phyloP scores from a whole-genome alignment of 2,797 vertebrate species.

The Thaleichthys pacificus region DNA sequence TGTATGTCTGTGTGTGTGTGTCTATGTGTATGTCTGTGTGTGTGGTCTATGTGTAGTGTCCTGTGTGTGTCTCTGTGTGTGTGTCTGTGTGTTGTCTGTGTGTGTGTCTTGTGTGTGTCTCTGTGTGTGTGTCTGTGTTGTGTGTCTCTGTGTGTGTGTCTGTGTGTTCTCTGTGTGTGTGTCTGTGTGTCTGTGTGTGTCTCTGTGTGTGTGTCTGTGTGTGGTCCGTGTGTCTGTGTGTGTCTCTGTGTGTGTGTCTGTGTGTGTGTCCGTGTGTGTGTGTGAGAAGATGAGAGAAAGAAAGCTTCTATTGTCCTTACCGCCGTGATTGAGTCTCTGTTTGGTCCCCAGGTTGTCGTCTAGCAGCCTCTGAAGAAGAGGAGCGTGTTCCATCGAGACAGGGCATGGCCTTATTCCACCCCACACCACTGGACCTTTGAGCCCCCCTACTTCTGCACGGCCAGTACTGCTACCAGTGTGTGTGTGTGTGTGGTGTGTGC shows the following conservation, averaged over 20 bases:
- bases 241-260: too few relatives aligned
- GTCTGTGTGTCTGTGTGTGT: neutral
- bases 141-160: too few relatives aligned
- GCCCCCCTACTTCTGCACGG: constrained; percentile 45
- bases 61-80: neutral
- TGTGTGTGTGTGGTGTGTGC: too few relatives aligned
- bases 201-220: too few relatives aligned
- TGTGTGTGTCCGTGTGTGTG: neutral
- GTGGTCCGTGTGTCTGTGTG: too few relatives aligned
- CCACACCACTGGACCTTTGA: constrained; percentile 65
- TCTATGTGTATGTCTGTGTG: too few relatives aligned
- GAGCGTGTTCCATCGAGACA: constrained; percentile 59
- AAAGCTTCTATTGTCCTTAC: constrained; percentile 59
- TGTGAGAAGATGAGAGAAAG: constrained; percentile 35
- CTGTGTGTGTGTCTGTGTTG: too few relatives aligned
- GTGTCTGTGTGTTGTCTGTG: neutral
- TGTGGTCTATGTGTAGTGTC: too few relatives aligned
- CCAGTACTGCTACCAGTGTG: neutral
- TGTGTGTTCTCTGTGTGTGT: too few relatives aligned
- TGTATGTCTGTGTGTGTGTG: neutral
- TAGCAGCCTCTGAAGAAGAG: constrained; percentile 35
- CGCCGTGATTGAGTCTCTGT: constrained; percentile 60
- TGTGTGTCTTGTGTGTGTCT: neutral
- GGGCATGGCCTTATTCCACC: constrained; percentile 67
- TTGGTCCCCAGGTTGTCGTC: constrained; percentile 76